Percentiles rank a stretch among this genome's conserved stretches.
Conservation (phyloP, 2,113 vertebrate genomes). For the Archocentrus centrarchus region DNA sequence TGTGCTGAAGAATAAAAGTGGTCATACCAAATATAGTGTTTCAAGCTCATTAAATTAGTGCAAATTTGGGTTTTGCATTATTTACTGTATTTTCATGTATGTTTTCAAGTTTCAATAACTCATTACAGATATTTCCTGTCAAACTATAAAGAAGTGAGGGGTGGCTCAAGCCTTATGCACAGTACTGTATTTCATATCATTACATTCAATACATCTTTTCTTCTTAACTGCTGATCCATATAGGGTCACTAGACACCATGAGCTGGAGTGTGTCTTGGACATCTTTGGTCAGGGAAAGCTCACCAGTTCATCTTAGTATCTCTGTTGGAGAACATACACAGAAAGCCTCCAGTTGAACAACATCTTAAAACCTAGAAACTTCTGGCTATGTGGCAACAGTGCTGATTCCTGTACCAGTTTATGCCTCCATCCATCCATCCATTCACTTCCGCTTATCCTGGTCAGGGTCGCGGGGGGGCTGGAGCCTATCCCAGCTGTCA, state of each 20-base stretch:
- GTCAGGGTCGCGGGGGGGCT: too few relatives aligned
- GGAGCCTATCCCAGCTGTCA: too few relatives aligned
- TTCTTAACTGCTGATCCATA: neutral
- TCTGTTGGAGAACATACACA: too few relatives aligned
- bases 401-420: neutral
- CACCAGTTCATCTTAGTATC: too few relatives aligned
- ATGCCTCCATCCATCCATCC: too few relatives aligned
- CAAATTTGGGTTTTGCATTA: too few relatives aligned
- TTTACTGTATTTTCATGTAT: too few relatives aligned
- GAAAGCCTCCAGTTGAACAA: too few relatives aligned
- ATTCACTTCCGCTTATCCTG: too few relatives aligned
- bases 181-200: neutral
- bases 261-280: neutral
- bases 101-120: too few relatives aligned
- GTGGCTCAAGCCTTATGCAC: neutral
- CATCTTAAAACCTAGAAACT: neutral
- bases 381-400: neutral
- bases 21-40: neutral
- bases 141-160: neutral
- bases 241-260: neutral
- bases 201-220: neutral
- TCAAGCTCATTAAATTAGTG: too few relatives aligned
- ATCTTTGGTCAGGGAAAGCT: neutral
- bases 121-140: neutral
- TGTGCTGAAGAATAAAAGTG: neutral